Percentiles rank a stretch among this genome's conserved stretches.
phyloP scores from a whole-genome alignment of 2,888 invertebrate species.

The Drosophila greeni region DNA sequence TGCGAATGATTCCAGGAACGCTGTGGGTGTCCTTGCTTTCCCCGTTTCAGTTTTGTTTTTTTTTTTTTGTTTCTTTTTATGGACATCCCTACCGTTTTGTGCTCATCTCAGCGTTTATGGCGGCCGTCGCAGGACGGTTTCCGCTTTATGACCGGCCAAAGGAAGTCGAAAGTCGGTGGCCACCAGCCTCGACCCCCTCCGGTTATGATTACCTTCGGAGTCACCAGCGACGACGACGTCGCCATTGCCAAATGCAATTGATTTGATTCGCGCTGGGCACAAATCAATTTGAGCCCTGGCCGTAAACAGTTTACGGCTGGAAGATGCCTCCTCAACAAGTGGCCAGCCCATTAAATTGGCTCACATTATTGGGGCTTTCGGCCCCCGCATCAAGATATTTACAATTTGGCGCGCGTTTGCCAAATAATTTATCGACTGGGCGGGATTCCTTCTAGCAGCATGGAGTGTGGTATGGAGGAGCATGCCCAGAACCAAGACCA shows the following conservation, averaged over 20 bases:
- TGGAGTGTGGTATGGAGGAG: background rate
- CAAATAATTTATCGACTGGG: slow-evolving; percentile 60
- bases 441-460: background rate
- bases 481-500: slow-evolving; percentile 4
- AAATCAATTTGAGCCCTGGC: slow-evolving; percentile 62
- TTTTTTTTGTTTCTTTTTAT: slow-evolving; percentile 24
- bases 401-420: slow-evolving; percentile 54
- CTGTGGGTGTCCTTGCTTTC: slow-evolving; percentile 10
- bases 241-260: slow-evolving; percentile 51
- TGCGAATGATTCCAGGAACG: slow-evolving; percentile 3
- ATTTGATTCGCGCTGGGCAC: slow-evolving; percentile 53
- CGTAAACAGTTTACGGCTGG: slow-evolving; percentile 61
- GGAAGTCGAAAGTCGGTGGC: background rate
- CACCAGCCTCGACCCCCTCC: background rate
- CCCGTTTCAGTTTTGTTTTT: slow-evolving; percentile 1
- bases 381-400: slow-evolving; percentile 44
- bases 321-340: slow-evolving; percentile 55
- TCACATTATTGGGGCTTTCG: slow-evolving; percentile 47
- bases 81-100: slow-evolving; percentile 23
- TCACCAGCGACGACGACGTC: background rate
- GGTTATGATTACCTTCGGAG: slow-evolving; percentile 57
- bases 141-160: slow-evolving; percentile 42
- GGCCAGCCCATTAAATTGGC: slow-evolving; percentile 62
- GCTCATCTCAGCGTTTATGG: slow-evolving; percentile 20
- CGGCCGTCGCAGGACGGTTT: slow-evolving; percentile 41